Evolutionary conservation across 2,888 invertebrate genomes (phyloP), one percentile per base, ranked within the genome.

Genomic region (Drosophila formosana): DNA sequence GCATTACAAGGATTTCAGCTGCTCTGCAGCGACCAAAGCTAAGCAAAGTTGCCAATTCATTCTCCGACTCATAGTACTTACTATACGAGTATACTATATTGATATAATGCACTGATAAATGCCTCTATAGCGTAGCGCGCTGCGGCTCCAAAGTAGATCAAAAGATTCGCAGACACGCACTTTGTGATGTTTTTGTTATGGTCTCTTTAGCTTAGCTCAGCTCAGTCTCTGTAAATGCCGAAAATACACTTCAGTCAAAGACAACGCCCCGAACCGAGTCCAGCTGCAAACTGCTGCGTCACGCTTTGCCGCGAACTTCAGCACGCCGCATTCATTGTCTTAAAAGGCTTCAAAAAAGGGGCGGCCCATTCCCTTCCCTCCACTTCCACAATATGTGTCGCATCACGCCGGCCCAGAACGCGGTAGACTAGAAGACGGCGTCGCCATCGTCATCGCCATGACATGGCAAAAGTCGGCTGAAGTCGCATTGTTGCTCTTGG

Each of bases 221-320:
- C 34, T 32, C 8, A 7, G 11, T 45, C 25, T 57, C 55, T 58
- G n/a, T 61, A 51, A 75, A 78, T 64, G 63, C 78, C 68, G 69
- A 76, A 82, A 79, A 78, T 55, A 74, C 71, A 80, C 80, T 69
- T 77, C 65, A 79, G 49, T 60, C 56, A 61, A 64, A n/a, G 5
- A 66, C 62, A 67, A 75, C 76, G 68, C 72, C 72, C 65, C 37
- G 61, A 66, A 43, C 65, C 37, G 61, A 66, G 47, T 50, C 26
- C 30, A 41, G 39, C 25, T 47, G 23, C 25, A 53, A 64, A 73
- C 55, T 73, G 88, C 81, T 64, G 65, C 28, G 75, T 88, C 88
- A 88, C 66, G 77, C 69, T 87, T 87, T 84, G 81, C 89, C 74
- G 85, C 89, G 88, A 89, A 89, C 69, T 85, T 85, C 84, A 78